phyloP scores from a whole-genome alignment of 2,797 vertebrate species.

The Todus mexicanus region DNA sequence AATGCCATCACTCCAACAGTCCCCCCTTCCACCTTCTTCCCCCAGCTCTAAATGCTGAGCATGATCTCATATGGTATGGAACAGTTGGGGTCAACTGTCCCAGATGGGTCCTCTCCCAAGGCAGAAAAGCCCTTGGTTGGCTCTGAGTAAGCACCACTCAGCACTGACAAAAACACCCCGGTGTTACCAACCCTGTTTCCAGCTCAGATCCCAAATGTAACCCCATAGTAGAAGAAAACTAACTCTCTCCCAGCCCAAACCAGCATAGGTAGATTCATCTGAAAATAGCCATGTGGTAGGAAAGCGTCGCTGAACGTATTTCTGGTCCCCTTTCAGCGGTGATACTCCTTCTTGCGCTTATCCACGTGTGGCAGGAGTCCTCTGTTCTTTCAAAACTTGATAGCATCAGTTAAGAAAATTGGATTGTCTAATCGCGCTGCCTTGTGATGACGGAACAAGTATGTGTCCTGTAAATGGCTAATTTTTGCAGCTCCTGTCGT shows the following conservation, averaged over 20 bases:
- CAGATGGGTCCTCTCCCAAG: neutral
- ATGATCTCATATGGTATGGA: rapidly evolving
- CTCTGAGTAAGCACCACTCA: neutral
- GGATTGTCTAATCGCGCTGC: neutral
- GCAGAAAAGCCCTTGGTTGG: neutral
- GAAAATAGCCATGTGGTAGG: neutral
- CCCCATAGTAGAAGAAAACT: neutral
- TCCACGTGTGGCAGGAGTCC: neutral
- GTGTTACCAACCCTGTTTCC: neutral
- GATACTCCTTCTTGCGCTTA: neutral
- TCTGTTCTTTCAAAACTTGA: neutral
- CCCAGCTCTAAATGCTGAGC: neutral
- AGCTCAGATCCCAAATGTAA: neutral
- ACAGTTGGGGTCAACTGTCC: neutral
- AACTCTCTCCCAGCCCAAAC: neutral
- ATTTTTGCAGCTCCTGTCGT: neutral
- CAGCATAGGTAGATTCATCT: neutral
- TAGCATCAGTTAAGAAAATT: neutral
- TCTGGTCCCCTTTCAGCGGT: neutral
- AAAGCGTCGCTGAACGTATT: neutral
- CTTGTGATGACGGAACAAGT: neutral
- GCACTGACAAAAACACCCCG: neutral
- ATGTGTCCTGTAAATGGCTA: neutral
- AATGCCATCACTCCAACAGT: rapidly evolving
- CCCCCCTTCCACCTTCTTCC: neutral